These are phyloP conservation scores for Geotrupes spiniger DNA, from an alignment of 2,888 invertebrate genomes.

Conservation along the genomic window DNA sequence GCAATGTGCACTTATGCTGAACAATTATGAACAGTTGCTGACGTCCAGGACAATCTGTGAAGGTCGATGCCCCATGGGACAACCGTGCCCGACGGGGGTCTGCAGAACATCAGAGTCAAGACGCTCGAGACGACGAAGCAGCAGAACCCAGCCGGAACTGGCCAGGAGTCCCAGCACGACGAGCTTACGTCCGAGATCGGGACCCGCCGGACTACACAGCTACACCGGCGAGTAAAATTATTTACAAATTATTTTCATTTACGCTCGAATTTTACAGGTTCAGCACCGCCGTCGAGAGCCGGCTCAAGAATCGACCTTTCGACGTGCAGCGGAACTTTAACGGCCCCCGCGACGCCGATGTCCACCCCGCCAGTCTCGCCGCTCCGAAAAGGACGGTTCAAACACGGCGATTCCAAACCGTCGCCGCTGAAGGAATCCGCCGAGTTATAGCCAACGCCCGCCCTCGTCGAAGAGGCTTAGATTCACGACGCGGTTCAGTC, in stretches of 20 bases:
- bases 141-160: slow-evolving; percentile 41
- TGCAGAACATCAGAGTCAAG: slow-evolving; percentile 32
- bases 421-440: slow-evolving; percentile 33
- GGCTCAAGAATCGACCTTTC: slow-evolving; percentile 69
- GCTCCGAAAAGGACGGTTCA: slow-evolving; percentile 46
- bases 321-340: slow-evolving; percentile 64
- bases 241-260: too few species aligned
- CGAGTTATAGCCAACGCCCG: slow-evolving; percentile 30
- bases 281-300: slow-evolving; percentile 71
- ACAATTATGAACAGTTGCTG: slow-evolving; percentile 79
- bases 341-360: slow-evolving; percentile 72
- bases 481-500: too few species aligned
- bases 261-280: slow-evolving; percentile 53
- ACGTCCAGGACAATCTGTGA: slow-evolving; percentile 80
- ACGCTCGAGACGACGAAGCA: slow-evolving; percentile 33
- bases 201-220: slow-evolving; percentile 75
- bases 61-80: slow-evolving; percentile 79
- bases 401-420: slow-evolving; percentile 15
- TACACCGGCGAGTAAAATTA: slow-evolving; percentile 64
- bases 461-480: not conserved
- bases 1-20: slow-evolving; percentile 74
- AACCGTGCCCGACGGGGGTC: slow-evolving; percentile 79
- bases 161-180: slow-evolving; percentile 46
- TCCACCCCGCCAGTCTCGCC: slow-evolving; percentile 76
- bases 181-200: slow-evolving; percentile 68